Base-by-base conservation (phyloP, 2,113 vertebrate genomes). In the Holacanthus passer region DNA sequence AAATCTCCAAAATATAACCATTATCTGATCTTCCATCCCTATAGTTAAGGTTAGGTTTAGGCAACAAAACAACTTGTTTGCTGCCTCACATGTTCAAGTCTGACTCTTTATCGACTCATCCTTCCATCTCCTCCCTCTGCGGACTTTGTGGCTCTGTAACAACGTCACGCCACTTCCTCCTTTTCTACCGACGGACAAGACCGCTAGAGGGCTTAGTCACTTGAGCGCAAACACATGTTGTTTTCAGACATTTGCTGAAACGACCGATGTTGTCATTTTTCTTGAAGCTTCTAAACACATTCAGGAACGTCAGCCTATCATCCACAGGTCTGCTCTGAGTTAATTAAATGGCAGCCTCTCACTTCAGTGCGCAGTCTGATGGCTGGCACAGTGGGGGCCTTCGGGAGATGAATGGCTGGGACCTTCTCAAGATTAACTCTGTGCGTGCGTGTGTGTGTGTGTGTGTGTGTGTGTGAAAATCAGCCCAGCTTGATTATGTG, bases 281-380 rank as follows among this genome's bases (percentile, higher is more conserved):
- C 24, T 20, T 72, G 22, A 13, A 24, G 58, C 53, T 32, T 56
- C n/a, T n/a, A 12, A 69, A 59, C 67, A 55, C 66, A 31, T 70
- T 59, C 56, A 77, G 35, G 70, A 48, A 71, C 31, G 53, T 63
- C 31, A 17, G 47, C 59, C 72, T n/a, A 37, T 63, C 78, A 78
- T 69, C 77, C 77, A 83, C 80, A 76, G 64, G 81, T 87, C 50
- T 73, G n/a, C 62, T 74, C 47, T 31, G 67, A 66, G 60, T 58
- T 86, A 85, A 91, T 86, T 82, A 82, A 89, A 79, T 47, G 29
- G 39, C 71, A 59, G 65, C 66, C 81, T 88, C 72, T 87, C 84
- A 84, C 73, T 73, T 72, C 55, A 72, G 56, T 73, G 75, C 63
- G 43, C 79, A n/a, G 55, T 77, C 37, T 83, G 81, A 85, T 80